These are phyloP conservation scores for Ovis canadensis DNA, from an alignment of 2,113 vertebrate species.

Conservation along the genomic window DNA sequence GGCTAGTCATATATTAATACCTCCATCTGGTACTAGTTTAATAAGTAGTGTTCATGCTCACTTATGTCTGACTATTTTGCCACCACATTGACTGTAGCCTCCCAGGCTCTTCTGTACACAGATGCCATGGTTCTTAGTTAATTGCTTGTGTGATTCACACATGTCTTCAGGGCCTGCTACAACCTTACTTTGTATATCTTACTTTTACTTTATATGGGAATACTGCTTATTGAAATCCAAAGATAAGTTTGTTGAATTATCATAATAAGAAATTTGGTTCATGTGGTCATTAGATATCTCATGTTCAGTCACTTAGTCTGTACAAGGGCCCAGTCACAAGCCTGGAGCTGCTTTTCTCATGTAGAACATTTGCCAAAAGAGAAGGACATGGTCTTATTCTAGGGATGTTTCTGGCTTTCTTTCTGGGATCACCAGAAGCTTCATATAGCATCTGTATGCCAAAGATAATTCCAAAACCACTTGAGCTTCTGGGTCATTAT, in stretches of 20 bases:
- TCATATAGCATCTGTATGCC: background rate
- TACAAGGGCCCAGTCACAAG: background rate
- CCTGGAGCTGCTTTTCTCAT: background rate
- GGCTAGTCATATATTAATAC: background rate
- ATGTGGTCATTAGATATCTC: background rate
- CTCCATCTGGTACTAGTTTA: background rate
- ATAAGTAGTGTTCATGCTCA: background rate
- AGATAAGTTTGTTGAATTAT: background rate
- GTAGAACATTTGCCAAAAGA: background rate
- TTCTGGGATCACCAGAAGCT: background rate
- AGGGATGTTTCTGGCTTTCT: background rate
- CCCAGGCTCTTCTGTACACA: background rate
- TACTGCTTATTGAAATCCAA: background rate
- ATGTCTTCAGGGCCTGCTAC: background rate
- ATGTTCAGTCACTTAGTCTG: background rate
- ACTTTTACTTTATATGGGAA: background rate
- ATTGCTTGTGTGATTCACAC: background rate
- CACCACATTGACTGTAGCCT: background rate
- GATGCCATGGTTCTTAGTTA: background rate
- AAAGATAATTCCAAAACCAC: background rate
- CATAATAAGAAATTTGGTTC: background rate
- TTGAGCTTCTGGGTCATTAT: background rate
- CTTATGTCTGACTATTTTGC: background rate
- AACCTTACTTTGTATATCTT: background rate
- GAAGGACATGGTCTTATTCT: background rate